Evolutionary conservation across 2,888 invertebrate genomes (phyloP).

Genomic region (Pantelozetes paolii): DNA sequence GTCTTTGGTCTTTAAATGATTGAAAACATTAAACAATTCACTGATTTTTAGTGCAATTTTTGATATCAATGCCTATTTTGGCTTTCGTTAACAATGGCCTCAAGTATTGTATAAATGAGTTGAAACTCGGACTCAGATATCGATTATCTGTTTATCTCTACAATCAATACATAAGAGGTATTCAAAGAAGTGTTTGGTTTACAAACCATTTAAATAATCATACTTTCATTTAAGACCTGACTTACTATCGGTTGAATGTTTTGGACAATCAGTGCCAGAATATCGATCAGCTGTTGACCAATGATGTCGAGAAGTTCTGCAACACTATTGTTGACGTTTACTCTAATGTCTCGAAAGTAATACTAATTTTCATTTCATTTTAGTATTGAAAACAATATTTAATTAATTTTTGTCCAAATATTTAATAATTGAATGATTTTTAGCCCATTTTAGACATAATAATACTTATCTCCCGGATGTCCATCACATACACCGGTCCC

Average conservation of each 20-base stretch:
- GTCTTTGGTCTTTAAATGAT: background rate
- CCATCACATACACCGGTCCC: conserved; percentile 78
- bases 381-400: background rate
- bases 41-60: conserved; percentile 38
- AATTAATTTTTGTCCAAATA: no score
- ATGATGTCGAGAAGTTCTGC: conserved; percentile 96
- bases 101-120: conserved; percentile 42
- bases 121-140: conserved; percentile 41
- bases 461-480: conserved; percentile 84
- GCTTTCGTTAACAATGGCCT: conserved; percentile 45
- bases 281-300: conserved; percentile 90
- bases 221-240: conserved; percentile 65
- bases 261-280: conserved; percentile 91
- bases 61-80: conserved; percentile 45
- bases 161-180: conserved; percentile 74
- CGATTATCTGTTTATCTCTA: conserved; percentile 59
- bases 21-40: background rate
- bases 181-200: background rate
- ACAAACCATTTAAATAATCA: conserved; percentile 12
- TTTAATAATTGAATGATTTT: conserved; percentile 45
- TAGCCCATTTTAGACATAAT: conserved; percentile 84
- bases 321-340: conserved; percentile 91
- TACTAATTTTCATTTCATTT: background rate
- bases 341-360: conserved; percentile 82
- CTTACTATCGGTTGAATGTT: conserved; percentile 94